These are phyloP conservation scores for Prionailurus viverrinus DNA, from an alignment of 2,113 vertebrate species.

Conservation along the genomic window DNA sequence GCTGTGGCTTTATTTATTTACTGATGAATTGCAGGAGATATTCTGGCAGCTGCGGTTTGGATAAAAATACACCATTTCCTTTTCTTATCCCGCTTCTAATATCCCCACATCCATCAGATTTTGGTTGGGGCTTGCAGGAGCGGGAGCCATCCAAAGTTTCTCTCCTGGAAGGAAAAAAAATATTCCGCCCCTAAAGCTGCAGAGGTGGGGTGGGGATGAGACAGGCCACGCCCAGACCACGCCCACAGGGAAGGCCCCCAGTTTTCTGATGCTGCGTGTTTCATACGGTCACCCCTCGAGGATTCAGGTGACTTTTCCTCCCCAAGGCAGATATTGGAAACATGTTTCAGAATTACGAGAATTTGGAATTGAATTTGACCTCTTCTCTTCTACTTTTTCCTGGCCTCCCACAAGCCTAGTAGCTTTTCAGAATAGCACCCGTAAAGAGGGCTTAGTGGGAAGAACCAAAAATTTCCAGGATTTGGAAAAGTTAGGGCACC, in stretches of 20 bases:
- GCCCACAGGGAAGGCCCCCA: not conserved
- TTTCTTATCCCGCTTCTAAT: slow-evolving; percentile 16
- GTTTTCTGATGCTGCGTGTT: not conserved
- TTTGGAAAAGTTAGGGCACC: not conserved
- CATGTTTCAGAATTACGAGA: not conserved
- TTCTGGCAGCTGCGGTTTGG: slow-evolving; percentile 67
- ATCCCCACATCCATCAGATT: slow-evolving; percentile 9
- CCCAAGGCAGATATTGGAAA: not conserved
- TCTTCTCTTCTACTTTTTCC: not conserved
- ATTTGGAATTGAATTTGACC: not conserved
- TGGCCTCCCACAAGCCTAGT: not conserved
- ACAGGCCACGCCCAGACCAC: not conserved
- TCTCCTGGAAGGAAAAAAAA: not conserved
- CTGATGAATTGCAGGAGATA: slow-evolving; percentile 29
- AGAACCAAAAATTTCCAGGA: not conserved
- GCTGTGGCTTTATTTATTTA: slow-evolving; percentile 62
- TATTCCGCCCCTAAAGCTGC: not conserved
- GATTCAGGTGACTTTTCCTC: not conserved
- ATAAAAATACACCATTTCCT: slow-evolving; percentile 27
- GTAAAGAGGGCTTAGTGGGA: not conserved
- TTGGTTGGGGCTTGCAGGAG: not conserved
- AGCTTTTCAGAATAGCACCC: not conserved
- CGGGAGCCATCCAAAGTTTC: not conserved
- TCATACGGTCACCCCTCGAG: not conserved
- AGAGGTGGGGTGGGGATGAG: not conserved